Conservation (phyloP, 2,113 vertebrate genomes). For the Xiphias gladius region DNA sequence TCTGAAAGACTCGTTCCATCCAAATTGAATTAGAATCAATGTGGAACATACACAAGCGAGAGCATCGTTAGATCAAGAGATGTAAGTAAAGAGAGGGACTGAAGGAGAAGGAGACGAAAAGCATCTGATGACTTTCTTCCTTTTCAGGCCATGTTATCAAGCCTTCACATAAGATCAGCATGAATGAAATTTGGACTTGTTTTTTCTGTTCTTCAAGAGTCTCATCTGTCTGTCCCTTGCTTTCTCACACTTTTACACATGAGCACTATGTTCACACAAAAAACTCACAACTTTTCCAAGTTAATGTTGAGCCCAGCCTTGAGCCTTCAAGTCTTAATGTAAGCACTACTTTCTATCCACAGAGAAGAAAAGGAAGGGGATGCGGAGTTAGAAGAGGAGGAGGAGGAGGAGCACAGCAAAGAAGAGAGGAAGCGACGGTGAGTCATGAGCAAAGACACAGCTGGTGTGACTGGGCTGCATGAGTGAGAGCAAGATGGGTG, state of each 20-base stretch:
- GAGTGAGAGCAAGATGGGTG: slow-evolving; percentile 67
- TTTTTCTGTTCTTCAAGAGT: slow-evolving; percentile 36
- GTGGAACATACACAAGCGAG: slow-evolving; percentile 80
- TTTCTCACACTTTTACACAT: slow-evolving; percentile 22
- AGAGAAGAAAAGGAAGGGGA: slow-evolving; percentile 27
- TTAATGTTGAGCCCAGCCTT: slow-evolving; percentile 27
- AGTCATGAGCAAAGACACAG: slow-evolving; percentile 70
- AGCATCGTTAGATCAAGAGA: slow-evolving; percentile 76
- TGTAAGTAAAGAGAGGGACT: slow-evolving; percentile 67
- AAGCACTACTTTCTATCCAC: slow-evolving; percentile 52
- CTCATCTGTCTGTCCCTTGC: slow-evolving; percentile 21
- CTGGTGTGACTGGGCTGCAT: slow-evolving; percentile 69
- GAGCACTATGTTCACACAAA: slow-evolving; percentile 8
- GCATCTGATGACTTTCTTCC: slow-evolving; percentile 52
- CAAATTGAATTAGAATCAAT: slow-evolving; percentile 87
- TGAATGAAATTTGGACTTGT: slow-evolving; percentile 28
- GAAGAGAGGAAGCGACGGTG: slow-evolving; percentile 43
- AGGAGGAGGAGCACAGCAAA: slow-evolving; percentile 2
- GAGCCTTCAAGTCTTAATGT: slow-evolving; percentile 49
- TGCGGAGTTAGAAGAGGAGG: slow-evolving; percentile 34
- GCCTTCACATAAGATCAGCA: slow-evolving; percentile 46
- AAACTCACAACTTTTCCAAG: slow-evolving; percentile 42
- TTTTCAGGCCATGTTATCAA: slow-evolving; percentile 54
- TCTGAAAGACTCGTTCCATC: slow-evolving; percentile 84
- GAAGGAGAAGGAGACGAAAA: slow-evolving; percentile 55